Evolutionary conservation across 1,140 invertebrate genomes (phyloP).

Genomic region (Bombus pyrosoma): DNA sequence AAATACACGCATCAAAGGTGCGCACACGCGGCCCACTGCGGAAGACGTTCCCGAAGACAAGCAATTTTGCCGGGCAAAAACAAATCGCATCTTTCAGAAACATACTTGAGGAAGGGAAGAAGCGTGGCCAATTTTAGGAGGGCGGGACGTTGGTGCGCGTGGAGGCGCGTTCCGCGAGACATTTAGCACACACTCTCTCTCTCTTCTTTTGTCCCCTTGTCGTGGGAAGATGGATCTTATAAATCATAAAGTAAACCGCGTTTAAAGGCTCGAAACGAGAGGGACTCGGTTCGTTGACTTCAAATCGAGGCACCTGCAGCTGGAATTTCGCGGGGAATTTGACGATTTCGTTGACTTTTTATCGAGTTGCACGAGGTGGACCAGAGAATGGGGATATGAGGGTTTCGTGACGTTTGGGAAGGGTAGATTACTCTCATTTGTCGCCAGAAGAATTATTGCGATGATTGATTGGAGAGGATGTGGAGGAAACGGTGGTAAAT

Average conservation of each 20-base stretch:
- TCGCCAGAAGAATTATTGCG: background rate
- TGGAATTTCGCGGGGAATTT: constrained; percentile 12
- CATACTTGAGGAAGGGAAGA: constrained; percentile 69
- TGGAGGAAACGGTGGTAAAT: no score
- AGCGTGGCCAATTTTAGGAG: constrained; percentile 57
- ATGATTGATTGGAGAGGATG: background rate
- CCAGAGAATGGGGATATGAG: no score
- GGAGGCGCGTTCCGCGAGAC: constrained; percentile 5
- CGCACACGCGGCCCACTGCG: constrained; percentile 36
- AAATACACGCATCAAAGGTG: constrained; percentile 25
- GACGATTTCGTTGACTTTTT: constrained; percentile 1
- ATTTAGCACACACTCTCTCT: constrained; percentile 41
- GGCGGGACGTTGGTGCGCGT: constrained; percentile 1
- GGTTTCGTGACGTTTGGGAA: no score
- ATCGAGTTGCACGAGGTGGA: no score
- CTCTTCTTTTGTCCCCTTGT: background rate
- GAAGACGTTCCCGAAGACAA: constrained; percentile 57
- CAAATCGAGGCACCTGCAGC: constrained; percentile 2
- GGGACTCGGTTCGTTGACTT: constrained; percentile 16
- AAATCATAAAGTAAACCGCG: constrained; percentile 62
- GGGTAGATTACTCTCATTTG: background rate
- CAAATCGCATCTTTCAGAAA: constrained; percentile 79
- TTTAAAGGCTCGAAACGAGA: constrained; percentile 38
- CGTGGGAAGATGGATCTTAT: constrained; percentile 55
- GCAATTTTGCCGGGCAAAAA: constrained; percentile 72